Evolutionary conservation across 1,140 invertebrate genomes (phyloP).

Genomic region (Orchestia grillus): DNA sequence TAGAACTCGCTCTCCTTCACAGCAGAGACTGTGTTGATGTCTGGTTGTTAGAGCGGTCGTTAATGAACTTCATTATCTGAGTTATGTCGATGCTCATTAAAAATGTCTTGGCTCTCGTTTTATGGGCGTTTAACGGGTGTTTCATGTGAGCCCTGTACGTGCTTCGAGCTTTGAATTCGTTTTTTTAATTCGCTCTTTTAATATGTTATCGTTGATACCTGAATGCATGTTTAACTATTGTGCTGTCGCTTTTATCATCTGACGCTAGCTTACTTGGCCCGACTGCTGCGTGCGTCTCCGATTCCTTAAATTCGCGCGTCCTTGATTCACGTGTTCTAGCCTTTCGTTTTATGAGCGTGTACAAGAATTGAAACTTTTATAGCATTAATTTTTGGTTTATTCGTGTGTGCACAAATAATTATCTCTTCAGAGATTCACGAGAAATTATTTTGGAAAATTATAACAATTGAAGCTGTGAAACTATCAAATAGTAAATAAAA

Average conservation of each 20-base stretch:
- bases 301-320: background rate
- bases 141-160: background rate
- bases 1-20: background rate
- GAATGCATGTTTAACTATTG: background rate
- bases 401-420: too few species aligned
- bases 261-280: background rate
- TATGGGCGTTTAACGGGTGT: background rate
- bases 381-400: too few species aligned
- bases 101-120: constrained; percentile 27
- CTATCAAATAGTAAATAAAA: too few species aligned
- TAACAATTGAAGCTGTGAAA: too few species aligned
- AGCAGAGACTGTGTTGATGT: background rate
- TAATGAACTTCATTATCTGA: constrained; percentile 5
- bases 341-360: background rate
- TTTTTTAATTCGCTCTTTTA: background rate
- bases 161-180: background rate
- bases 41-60: background rate
- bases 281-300: background rate
- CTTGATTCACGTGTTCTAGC: background rate
- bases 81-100: background rate
- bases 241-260: background rate
- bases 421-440: too few species aligned
- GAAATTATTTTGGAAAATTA: too few species aligned
- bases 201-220: background rate
- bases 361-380: too few species aligned